Percentiles rank a stretch among this genome's conserved stretches.
Conservation (phyloP, 2,797 vertebrate species). For the Kryptopterus vitreolus region DNA sequence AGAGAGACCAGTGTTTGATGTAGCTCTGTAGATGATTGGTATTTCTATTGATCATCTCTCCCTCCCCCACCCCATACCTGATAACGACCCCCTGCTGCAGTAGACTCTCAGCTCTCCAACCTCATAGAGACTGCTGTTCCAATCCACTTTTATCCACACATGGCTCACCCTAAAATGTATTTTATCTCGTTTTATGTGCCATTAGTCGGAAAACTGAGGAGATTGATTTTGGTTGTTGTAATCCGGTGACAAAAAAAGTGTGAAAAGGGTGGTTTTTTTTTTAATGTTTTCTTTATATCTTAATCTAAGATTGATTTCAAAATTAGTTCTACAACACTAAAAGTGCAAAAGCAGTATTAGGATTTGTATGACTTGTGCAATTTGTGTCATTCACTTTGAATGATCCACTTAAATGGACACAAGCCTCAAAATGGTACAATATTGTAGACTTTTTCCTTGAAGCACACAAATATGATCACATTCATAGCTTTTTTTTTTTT, state of each 20-base stretch:
- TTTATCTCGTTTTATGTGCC: background rate
- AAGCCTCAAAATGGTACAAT: background rate
- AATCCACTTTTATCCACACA: constrained; percentile 42
- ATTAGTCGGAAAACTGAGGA: background rate
- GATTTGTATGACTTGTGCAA: no score
- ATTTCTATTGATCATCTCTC: constrained; percentile 62
- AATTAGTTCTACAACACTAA: background rate
- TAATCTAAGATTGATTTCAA: background rate
- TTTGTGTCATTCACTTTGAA: no score
- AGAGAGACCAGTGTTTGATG: constrained; percentile 20
- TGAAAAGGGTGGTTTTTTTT: background rate
- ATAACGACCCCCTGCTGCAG: constrained; percentile 54
- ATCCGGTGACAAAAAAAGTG: background rate
- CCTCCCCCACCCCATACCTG: constrained; percentile 41
- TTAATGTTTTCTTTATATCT: background rate
- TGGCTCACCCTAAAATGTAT: background rate
- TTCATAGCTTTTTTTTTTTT: background rate
- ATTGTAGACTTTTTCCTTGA: background rate
- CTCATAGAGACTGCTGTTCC: constrained; percentile 19
- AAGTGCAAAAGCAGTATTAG: no score
- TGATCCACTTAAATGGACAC: background rate
- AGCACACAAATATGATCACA: background rate
- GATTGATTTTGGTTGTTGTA: background rate
- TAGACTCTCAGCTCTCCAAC: constrained; percentile 41
- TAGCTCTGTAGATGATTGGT: constrained; percentile 59